These are phyloP conservation scores for Lepidurus apus DNA, from an alignment of 1,140 invertebrate genomes.

Conservation along the genomic window DNA sequence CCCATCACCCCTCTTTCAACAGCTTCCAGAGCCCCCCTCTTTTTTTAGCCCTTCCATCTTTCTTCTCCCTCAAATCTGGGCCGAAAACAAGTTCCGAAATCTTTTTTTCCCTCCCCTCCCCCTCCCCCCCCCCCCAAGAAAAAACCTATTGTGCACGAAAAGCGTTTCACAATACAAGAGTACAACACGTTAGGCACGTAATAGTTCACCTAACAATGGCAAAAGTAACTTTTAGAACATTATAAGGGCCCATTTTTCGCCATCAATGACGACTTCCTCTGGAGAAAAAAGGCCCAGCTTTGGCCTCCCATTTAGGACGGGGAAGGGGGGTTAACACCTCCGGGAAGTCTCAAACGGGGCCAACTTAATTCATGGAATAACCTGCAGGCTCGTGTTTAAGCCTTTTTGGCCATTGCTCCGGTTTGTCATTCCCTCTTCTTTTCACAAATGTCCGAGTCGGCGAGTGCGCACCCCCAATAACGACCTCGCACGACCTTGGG, in stretches of 20 bases:
- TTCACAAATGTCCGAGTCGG: neutral
- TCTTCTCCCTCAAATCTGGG: neutral
- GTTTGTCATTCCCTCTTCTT: neutral
- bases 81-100: slow-evolving; percentile 5
- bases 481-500: neutral
- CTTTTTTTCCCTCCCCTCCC: neutral
- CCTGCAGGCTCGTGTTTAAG: neutral
- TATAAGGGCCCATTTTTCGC: too few species aligned
- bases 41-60: neutral
- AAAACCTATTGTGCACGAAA: neutral
- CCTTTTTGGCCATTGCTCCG: neutral
- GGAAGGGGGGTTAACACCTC: too few species aligned
- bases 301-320: too few species aligned
- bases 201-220: too few species aligned
- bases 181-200: neutral
- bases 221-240: too few species aligned
- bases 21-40: neutral
- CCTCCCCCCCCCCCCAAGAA: too few species aligned
- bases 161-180: neutral
- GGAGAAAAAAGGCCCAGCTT: too few species aligned
- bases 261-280: too few species aligned
- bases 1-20: neutral
- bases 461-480: neutral
- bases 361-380: neutral
- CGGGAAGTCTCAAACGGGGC: neutral